Conservation (phyloP, 2,888 invertebrate genomes). For the Drosophila prolongata region DNA sequence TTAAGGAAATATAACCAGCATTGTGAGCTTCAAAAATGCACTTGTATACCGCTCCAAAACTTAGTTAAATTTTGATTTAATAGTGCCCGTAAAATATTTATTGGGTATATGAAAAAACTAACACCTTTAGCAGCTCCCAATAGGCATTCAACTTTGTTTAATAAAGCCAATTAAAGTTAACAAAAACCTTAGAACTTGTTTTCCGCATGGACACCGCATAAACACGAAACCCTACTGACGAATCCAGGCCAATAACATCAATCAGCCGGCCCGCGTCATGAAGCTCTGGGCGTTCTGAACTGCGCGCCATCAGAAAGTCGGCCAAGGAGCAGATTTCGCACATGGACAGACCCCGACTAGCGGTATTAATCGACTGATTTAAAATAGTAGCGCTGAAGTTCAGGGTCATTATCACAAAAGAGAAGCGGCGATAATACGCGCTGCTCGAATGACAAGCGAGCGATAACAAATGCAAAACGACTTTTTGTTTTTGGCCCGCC, state of each 20-base stretch:
- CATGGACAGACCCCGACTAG: conserved; percentile 33
- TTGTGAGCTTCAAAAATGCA: not conserved
- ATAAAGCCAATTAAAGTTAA: not conserved
- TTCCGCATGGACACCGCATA: conserved; percentile 3
- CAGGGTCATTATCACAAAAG: conserved; percentile 62
- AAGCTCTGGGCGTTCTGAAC: conserved; percentile 52
- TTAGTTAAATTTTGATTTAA: conserved; percentile 3
- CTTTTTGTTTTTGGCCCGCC: conserved; percentile 32
- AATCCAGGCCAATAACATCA: conserved; percentile 57
- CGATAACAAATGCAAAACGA: conserved; percentile 63
- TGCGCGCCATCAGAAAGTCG: conserved; percentile 50
- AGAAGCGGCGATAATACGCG: conserved; percentile 47
- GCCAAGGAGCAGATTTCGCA: conserved; percentile 57
- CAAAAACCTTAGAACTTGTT: conserved; percentile 5
- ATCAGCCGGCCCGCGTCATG: conserved; percentile 3
- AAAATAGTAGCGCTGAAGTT: conserved; percentile 58
- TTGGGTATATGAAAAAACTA: conserved; percentile 1
- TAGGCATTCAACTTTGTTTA: not conserved
- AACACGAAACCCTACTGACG: conserved; percentile 1
- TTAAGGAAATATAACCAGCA: not conserved
- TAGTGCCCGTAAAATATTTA: conserved; percentile 14
- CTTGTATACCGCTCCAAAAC: not conserved
- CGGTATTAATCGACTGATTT: conserved; percentile 36
- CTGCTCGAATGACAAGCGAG: conserved; percentile 36
- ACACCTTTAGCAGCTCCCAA: not conserved